A percentile compares a stretch with the other conserved stretches of the same genome.
Conservation (phyloP, 2,797 vertebrate species). For the Phalanger gymnotis region DNA sequence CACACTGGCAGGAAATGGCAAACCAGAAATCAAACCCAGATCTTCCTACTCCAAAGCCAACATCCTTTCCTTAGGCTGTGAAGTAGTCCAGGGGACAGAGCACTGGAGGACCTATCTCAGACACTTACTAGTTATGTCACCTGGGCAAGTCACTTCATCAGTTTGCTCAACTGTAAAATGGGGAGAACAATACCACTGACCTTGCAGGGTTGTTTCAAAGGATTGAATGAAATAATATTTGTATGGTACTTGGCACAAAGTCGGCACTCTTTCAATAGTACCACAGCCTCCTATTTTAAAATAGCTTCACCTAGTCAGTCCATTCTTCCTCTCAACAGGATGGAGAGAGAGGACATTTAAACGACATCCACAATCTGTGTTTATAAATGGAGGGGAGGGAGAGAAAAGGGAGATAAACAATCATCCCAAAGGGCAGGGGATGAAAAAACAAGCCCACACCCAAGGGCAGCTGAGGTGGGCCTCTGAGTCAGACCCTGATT, state of each 20-base stretch:
- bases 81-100: neutral
- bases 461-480: slow-evolving; percentile 63
- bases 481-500: neutral
- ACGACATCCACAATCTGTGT: slow-evolving; percentile 56
- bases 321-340: slow-evolving; percentile 19
- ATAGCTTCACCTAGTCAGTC: neutral
- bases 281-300: neutral
- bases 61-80: neutral
- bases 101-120: neutral
- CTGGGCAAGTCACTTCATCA: neutral
- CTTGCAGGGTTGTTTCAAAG: neutral
- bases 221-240: neutral
- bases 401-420: slow-evolving; percentile 38
- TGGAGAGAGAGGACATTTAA: slow-evolving; percentile 31
- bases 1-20: neutral
- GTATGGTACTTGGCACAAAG: neutral
- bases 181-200: neutral
- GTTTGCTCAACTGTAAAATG: neutral
- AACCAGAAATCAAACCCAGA: neutral
- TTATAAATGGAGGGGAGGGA: slow-evolving; percentile 67
- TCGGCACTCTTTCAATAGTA: neutral
- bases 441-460: slow-evolving; percentile 55
- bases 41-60: neutral
- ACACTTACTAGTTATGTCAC: neutral
- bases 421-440: slow-evolving; percentile 46